A percentile compares a stretch with the other conserved stretches of the same genome.
These are phyloP conservation scores for Cebidichthys violaceus DNA, from an alignment of 2,113 vertebrate species.

Conservation along the genomic window DNA sequence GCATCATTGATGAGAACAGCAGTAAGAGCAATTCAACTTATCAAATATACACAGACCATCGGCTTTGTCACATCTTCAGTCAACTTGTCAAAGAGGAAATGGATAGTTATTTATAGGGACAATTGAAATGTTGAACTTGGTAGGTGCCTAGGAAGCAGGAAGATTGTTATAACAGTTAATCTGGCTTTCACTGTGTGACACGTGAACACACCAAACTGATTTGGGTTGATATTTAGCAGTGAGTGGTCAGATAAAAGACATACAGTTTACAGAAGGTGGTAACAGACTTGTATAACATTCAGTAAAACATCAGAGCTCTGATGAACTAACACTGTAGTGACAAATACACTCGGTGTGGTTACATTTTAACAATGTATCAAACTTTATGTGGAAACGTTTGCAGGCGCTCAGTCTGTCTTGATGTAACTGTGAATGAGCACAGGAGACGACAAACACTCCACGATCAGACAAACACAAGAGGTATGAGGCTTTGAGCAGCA, in stretches of 20 bases:
- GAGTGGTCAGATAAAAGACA: constrained; percentile 20
- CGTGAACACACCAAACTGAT: constrained; percentile 34
- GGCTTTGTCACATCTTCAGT: constrained; percentile 59
- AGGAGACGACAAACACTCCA: constrained; percentile 8
- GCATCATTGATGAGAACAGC: constrained; percentile 76
- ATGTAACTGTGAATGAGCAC: constrained; percentile 15
- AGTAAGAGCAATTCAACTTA: constrained; percentile 59
- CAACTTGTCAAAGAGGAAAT: constrained; percentile 42
- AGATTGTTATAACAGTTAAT: constrained; percentile 19
- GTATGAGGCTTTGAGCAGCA: constrained; percentile 33
- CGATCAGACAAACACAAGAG: constrained; percentile 26
- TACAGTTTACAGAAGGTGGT: constrained; percentile 50
- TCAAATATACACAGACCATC: constrained; percentile 61
- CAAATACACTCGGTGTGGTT: constrained; percentile 24
- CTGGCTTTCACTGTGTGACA: neutral
- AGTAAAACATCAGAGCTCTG: constrained; percentile 34
- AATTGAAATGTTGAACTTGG: constrained; percentile 15
- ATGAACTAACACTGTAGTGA: constrained; percentile 20
- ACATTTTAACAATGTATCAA: constrained; percentile 58
- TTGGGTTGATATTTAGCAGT: constrained; percentile 4
- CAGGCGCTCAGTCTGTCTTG: constrained; percentile 1
- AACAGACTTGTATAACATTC: constrained; percentile 48
- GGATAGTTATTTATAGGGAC: constrained; percentile 47
- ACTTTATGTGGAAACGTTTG: constrained; percentile 9
- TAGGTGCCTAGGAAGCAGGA: neutral